Conservation (phyloP, 2,888 invertebrate species). For the Nomada goodeniana region DNA sequence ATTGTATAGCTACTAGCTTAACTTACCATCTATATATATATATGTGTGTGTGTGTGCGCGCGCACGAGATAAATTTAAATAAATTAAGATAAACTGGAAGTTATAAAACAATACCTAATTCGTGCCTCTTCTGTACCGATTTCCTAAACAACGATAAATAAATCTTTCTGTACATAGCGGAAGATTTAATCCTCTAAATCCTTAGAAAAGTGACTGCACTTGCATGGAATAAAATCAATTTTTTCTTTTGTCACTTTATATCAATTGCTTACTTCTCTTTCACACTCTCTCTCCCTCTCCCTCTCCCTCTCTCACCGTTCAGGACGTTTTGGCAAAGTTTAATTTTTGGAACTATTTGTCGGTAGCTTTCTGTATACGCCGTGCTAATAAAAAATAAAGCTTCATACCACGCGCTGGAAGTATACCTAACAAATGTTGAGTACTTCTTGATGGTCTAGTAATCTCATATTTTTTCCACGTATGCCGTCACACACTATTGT, state of each 20-base stretch:
- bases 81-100: constrained; percentile 60
- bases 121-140: constrained; percentile 47
- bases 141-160: constrained; percentile 77
- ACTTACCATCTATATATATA: constrained; percentile 4
- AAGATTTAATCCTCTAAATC: constrained; percentile 63
- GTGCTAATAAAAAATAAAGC: constrained; percentile 53
- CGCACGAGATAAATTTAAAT: constrained; percentile 39
- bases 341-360: neutral
- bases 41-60: constrained; percentile 13
- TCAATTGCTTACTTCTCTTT: neutral
- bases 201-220: constrained; percentile 58
- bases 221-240: constrained; percentile 53
- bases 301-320: constrained; percentile 10
- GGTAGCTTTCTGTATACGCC: neutral
- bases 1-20: neutral
- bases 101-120: constrained; percentile 63
- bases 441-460: constrained; percentile 36
- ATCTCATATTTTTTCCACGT: constrained; percentile 29
- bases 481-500: neutral
- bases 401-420: constrained; percentile 44
- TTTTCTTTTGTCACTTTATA: constrained; percentile 16
- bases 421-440: constrained; percentile 42
- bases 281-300: neutral
- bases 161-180: constrained; percentile 80
- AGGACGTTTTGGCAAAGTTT: neutral